Evolutionary conservation across 2,113 vertebrate species (phyloP).

Genomic region (Phodopus roborovskii): DNA sequence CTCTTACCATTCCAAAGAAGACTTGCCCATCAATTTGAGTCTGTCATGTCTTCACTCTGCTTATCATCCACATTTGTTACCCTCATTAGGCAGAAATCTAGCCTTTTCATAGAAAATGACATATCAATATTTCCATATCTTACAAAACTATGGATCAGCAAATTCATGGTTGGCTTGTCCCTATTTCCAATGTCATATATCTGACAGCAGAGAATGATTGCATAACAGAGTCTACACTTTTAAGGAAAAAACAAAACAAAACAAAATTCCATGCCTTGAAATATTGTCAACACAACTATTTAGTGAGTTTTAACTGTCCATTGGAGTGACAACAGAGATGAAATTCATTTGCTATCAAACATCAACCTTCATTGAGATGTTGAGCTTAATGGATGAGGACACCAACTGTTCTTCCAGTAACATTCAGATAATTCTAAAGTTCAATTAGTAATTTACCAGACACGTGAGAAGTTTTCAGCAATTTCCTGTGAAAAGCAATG

Average conservation of each 20-base stretch:
- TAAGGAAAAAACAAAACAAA: background rate
- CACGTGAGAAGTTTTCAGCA: slow-evolving; percentile 26
- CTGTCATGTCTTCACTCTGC: background rate
- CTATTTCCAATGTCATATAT: background rate
- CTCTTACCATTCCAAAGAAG: background rate
- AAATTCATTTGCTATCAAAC: slow-evolving; percentile 44
- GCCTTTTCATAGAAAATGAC: background rate
- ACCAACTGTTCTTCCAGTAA: slow-evolving; percentile 29
- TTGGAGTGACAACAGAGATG: background rate
- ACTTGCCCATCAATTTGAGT: background rate
- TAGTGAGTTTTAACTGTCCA: background rate
- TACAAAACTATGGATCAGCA: background rate
- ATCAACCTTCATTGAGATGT: slow-evolving; percentile 33
- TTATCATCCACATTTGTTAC: background rate
- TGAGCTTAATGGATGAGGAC: slow-evolving; percentile 50
- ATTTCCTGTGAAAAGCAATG: background rate
- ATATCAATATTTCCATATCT: background rate
- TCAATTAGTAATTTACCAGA: slow-evolving; percentile 30
- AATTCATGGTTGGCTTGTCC: slow-evolving; percentile 4
- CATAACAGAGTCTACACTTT: background rate
- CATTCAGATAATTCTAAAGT: slow-evolving; percentile 1
- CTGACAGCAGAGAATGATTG: background rate
- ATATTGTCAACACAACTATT: background rate
- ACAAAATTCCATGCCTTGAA: background rate
- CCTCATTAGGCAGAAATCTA: background rate